These are phyloP conservation scores for Sceloporus undulatus DNA, from an alignment of 2,113 vertebrate species.

Conservation along the genomic window DNA sequence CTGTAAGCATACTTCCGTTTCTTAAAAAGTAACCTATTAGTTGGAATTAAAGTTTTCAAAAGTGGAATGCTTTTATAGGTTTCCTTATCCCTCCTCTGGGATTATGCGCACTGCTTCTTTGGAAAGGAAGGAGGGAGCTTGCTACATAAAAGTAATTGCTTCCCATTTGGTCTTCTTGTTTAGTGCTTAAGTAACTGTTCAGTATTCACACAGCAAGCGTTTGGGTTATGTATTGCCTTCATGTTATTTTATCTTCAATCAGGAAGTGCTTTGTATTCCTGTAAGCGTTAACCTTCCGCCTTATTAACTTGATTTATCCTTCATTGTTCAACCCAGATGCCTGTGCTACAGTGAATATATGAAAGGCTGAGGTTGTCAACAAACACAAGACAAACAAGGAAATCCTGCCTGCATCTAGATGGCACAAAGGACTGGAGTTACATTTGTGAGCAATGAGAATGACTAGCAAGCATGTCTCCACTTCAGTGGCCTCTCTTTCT, in stretches of 20 bases:
- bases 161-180: neutral
- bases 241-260: neutral
- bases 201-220: conserved; percentile 6
- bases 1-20: neutral
- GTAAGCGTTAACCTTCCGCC: neutral
- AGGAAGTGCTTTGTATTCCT: neutral
- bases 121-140: neutral
- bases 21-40: neutral
- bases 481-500: neutral
- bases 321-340: neutral
- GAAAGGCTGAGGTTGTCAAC: neutral
- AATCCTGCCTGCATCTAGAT: too few relatives aligned
- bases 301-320: conserved; percentile 31
- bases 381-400: neutral
- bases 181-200: conserved; percentile 19
- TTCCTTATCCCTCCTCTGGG: neutral
- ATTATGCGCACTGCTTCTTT: too few relatives aligned
- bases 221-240: conserved; percentile 14
- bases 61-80: neutral
- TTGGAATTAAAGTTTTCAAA: neutral
- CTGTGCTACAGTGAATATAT: neutral
- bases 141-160: conserved; percentile 21
- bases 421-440: neutral
- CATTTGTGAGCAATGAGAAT: neutral
- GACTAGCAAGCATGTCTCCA: too few relatives aligned